Conservation (phyloP, 2,113 vertebrate species). For the Corapipo altera region DNA sequence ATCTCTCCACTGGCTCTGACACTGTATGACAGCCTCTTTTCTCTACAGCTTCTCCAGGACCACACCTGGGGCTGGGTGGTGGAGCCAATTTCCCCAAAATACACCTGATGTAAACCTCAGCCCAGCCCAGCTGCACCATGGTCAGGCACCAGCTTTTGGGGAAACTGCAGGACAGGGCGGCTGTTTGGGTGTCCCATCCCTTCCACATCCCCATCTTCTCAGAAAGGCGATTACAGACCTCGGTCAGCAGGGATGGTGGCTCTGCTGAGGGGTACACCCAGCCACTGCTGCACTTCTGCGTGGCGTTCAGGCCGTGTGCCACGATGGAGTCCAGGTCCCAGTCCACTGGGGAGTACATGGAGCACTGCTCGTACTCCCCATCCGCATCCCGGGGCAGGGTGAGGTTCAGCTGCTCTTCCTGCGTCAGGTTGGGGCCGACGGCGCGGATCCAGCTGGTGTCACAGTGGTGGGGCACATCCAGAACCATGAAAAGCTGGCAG, state of each 20-base stretch:
- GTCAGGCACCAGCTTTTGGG: background rate
- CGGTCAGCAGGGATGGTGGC: conserved; percentile 75
- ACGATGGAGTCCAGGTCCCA: conserved; percentile 74
- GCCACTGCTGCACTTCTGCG: conserved; percentile 72
- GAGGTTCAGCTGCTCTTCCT: conserved; percentile 72
- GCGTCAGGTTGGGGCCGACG: conserved; percentile 73
- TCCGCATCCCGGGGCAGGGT: conserved; percentile 71
- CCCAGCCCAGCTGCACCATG: background rate
- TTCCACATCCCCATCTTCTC: background rate
- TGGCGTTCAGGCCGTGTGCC: conserved; percentile 75
- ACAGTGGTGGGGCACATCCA: conserved; percentile 76
- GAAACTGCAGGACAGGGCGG: background rate
- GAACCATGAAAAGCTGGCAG: conserved; percentile 80
- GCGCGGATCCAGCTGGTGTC: conserved; percentile 83
- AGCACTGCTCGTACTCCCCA: conserved; percentile 78
- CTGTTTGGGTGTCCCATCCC: background rate
- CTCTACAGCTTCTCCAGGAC: background rate
- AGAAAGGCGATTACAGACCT: conserved; percentile 69
- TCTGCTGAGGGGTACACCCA: conserved; percentile 71
- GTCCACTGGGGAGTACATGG: conserved; percentile 76
- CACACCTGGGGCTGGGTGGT: too few relatives aligned
- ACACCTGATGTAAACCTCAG: background rate
- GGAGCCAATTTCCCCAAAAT: background rate
- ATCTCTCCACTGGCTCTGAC: background rate
- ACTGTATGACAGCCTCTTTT: background rate